Evolutionary conservation across 1,140 invertebrate genomes (phyloP).

Genomic region (Polypedilum pembai): DNA sequence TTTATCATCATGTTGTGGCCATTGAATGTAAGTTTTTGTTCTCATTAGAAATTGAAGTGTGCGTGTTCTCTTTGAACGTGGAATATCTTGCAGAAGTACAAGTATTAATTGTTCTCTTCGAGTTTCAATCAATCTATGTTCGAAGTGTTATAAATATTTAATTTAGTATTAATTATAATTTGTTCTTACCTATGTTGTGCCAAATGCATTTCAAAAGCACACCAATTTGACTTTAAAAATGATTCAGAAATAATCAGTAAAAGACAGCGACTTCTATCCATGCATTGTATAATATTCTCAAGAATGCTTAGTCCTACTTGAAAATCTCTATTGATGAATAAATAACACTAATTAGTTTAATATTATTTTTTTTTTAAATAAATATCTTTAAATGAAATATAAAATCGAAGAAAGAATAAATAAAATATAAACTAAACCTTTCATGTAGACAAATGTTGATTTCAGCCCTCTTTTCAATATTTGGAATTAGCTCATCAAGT

Average conservation of each 20-base stretch:
- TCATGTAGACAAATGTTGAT: constrained; percentile 55
- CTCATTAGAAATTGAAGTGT: constrained; percentile 55
- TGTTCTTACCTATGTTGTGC: constrained; percentile 50
- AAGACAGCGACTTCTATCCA: constrained; percentile 52
- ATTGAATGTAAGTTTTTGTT: constrained; percentile 56
- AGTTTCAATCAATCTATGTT: constrained; percentile 50
- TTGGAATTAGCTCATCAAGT: constrained; percentile 50
- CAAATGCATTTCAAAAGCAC: constrained; percentile 58
- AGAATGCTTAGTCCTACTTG: constrained; percentile 54
- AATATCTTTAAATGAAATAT: too few relatives aligned
- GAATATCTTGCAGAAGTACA: constrained; percentile 55
- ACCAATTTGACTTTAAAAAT: constrained; percentile 56
- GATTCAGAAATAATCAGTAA: constrained; percentile 52
- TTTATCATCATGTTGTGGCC: constrained; percentile 45
- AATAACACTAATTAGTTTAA: too few relatives aligned
- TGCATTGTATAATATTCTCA: constrained; percentile 57
- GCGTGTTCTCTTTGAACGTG: constrained; percentile 48
- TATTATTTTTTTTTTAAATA: too few relatives aligned
- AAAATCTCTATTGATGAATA: too few relatives aligned
- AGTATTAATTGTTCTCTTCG: constrained; percentile 52
- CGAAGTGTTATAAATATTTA: background rate
- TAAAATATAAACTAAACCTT: too few relatives aligned
- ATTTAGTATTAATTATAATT: constrained; percentile 16
- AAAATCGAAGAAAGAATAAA: too few relatives aligned
- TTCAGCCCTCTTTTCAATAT: constrained; percentile 49